Base-by-base conservation (phyloP, 1,140 invertebrate genomes). In the Drosophila santomea region DNA sequence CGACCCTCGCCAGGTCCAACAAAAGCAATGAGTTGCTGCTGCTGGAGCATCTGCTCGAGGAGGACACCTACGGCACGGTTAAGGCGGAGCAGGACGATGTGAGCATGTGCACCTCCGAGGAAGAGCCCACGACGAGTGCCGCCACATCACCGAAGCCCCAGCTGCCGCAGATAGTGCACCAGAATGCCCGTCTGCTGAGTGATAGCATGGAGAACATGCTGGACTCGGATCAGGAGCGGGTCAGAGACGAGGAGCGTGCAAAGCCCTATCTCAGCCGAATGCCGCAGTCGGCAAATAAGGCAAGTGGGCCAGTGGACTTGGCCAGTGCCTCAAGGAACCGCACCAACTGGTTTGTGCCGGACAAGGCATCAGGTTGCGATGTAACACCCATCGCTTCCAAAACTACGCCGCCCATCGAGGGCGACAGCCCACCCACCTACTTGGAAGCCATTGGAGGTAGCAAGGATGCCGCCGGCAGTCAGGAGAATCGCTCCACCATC, bases 11-110 rank as follows among this genome's bases (percentile, higher is more conserved):
- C 6, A 59, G 67, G 7, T 88, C 73, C n/a, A 84, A 90, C 60
- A 92, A 91, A 52, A 92, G 91, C 51, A 92, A 92, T 64, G 81
- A 92, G 54, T 57, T 92, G 35, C 59, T 92, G 52, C 61, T 92
- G 25, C 75, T 92, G 15, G 91, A 92, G 55, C 82, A 90, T 67
- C 63, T 92, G 39, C 78, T 92, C 10, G 84, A 91, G 66, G 91
- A 92, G 62, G 91, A 91, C 35, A 92, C 91, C 15, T 92, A 92
- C 50, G 90, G 90, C 32, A 88, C 68, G 28, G 52, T 90, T 2
- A 79, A 81, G 35, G 66, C 78, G 20, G 64, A 91, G 41, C 76
- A 89, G 64, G 90, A 92, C 36, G 82, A 91, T 43, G 71, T 90
- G 3, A 92, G 91, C 78, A 86, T 91, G 78, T 90, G 83, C 60